Conservation (phyloP, 2,797 vertebrate genomes). For the Diceros bicornis region DNA sequence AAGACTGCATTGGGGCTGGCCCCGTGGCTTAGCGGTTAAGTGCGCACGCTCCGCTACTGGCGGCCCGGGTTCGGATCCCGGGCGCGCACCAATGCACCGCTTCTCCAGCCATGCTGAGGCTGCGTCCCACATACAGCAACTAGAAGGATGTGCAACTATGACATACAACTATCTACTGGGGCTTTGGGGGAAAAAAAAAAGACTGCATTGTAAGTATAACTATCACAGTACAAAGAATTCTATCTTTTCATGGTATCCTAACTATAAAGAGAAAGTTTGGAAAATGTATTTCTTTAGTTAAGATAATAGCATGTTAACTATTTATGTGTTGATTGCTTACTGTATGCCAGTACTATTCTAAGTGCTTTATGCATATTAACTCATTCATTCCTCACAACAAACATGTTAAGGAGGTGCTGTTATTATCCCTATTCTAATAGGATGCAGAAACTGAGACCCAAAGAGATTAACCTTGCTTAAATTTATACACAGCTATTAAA, state of each 20-base stretch:
- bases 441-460: conserved; percentile 4
- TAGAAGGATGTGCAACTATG: too few species aligned
- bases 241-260: conserved; percentile 11
- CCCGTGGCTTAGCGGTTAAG: background rate
- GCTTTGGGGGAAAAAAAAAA: too few species aligned
- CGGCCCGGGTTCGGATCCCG: too few species aligned
- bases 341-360: conserved; percentile 5
- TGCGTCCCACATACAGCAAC: too few species aligned
- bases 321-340: conserved; percentile 28
- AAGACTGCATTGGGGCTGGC: background rate
- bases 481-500: conserved; percentile 43
- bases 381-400: conserved; percentile 33
- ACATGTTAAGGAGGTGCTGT: background rate
- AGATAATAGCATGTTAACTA: conserved; percentile 39
- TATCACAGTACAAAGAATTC: conserved; percentile 44
- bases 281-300: conserved; percentile 65
- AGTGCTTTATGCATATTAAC: conserved; percentile 20
- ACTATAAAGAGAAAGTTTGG: conserved; percentile 59
- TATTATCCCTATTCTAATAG: conserved; percentile 12
- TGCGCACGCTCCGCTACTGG: too few species aligned
- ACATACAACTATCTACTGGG: too few species aligned
- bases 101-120: too few species aligned
- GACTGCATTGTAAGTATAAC: background rate
- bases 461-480: conserved; percentile 44
- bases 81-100: too few species aligned